A percentile compares a stretch with the other conserved stretches of the same genome.
phyloP scores from a whole-genome alignment of 2,113 vertebrate genomes.

The Phalacrocorax carbo region DNA sequence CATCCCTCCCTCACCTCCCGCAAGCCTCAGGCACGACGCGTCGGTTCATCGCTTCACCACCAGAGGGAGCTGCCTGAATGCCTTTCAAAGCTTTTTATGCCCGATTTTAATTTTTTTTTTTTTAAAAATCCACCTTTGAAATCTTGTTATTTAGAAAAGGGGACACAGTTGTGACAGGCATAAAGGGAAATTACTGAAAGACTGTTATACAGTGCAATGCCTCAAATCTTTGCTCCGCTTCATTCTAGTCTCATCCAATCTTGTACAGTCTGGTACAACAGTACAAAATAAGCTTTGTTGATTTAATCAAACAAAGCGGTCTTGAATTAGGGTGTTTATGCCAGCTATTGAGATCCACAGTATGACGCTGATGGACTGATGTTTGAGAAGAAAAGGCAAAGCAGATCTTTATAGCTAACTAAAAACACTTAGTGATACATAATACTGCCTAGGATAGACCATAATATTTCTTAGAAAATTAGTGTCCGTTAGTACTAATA shows the following conservation, averaged over 20 bases:
- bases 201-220: background rate
- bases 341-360: background rate
- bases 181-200: background rate
- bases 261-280: background rate
- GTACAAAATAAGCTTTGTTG: conserved; percentile 23
- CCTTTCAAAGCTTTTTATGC: background rate
- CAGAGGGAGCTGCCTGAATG: conserved; percentile 45
- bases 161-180: background rate
- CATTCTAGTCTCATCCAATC: background rate
- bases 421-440: background rate
- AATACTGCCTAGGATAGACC: background rate
- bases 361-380: background rate
- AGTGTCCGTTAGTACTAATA: background rate
- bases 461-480: background rate
- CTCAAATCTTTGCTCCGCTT: background rate
- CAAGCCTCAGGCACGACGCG: too few relatives aligned
- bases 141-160: background rate
- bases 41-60: background rate
- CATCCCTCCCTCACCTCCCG: background rate
- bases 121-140: background rate
- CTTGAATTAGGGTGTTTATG: background rate
- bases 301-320: conserved; percentile 17
- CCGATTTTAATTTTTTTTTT: background rate
- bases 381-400: conserved; percentile 14
- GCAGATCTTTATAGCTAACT: background rate